Evolutionary conservation across 64 coral and sea anemone species (phyloP), one percentile per base, ranked within the genome.

Genomic region (Hydrozoanthus tunicans): DNA sequence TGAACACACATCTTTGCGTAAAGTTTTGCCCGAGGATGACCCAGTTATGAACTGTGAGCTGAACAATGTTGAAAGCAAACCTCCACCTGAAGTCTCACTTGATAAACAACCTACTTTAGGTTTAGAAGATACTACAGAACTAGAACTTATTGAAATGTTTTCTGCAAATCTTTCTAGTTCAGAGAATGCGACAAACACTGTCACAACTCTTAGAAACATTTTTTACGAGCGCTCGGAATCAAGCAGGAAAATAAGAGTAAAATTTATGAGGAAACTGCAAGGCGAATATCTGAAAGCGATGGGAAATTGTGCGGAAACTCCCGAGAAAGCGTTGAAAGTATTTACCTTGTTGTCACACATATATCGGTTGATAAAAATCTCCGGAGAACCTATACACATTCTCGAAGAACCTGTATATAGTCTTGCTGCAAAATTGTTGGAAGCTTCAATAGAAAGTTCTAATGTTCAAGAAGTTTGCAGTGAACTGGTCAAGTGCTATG

Each of bases 181-280:
- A 15, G 69, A 88, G 23, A 75, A 7, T 74, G 84, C 84, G 17
- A 56, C 23, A 5, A 59, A 75, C 7, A 88, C 55, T 6, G 70
- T 25, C 10, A 74, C 11, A 61, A 8, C 69, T 88, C 84, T 88
- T 13, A 27, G 7, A 73, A 23, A 15, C 51, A 7, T 74, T 8
- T 88, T 88, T 88, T 70, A 43, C 0, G 69, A 88, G 56, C 68
- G 59, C 6, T 73, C 84, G 74, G 69, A 88, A 73, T 54, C 53
- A 56, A 13, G 54, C 23, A 88, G n/a, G 26, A 56, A 59, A 13
- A 2, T 88, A 11, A 74, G 69, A 60, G 27, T 24, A 27, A 56
- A 88, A 9, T 88, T 88, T 73, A 5, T 88, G 54, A 88, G 26
- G 70, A 75, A 88, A 74, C 69, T 88, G 12, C 84, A 88, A 70